Conservation (phyloP, 1,140 invertebrate species). For the Steinernema feltiae region DNA sequence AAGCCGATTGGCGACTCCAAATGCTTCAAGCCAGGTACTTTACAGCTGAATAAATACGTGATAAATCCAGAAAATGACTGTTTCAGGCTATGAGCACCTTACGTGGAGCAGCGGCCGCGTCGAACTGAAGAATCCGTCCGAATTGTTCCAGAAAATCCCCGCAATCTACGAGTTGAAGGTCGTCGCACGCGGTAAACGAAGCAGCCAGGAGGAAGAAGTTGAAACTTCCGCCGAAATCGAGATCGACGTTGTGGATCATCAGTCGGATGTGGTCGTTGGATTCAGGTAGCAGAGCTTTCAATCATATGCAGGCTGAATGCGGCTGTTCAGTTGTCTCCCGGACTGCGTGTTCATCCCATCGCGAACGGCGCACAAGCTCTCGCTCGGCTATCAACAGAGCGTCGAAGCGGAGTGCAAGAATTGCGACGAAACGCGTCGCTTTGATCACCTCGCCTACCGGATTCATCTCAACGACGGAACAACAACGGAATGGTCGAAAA, state of each 20-base stretch:
- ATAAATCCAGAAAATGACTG: neutral
- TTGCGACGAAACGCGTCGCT: neutral
- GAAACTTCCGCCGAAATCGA: neutral
- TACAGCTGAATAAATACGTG: neutral
- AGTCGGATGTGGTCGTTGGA: neutral
- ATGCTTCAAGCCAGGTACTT: neutral
- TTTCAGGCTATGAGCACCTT: neutral
- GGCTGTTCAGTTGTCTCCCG: neutral
- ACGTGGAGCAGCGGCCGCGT: neutral
- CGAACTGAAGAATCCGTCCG: neutral
- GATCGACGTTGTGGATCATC: neutral
- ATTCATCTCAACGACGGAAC: neutral
- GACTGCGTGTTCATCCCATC: neutral
- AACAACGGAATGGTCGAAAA: neutral
- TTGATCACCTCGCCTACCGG: neutral
- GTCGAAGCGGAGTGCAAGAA: neutral
- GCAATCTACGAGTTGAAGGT: neutral
- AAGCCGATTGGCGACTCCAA: neutral
- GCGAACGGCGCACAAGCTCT: neutral
- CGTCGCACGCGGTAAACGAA: neutral
- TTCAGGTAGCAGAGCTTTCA: constrained; percentile 2
- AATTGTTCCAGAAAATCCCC: neutral
- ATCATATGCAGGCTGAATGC: neutral
- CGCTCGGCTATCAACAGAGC: neutral
- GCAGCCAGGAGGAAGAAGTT: neutral